Conservation (phyloP, 2,797 vertebrate genomes). For the Crenichthys baileyi region DNA sequence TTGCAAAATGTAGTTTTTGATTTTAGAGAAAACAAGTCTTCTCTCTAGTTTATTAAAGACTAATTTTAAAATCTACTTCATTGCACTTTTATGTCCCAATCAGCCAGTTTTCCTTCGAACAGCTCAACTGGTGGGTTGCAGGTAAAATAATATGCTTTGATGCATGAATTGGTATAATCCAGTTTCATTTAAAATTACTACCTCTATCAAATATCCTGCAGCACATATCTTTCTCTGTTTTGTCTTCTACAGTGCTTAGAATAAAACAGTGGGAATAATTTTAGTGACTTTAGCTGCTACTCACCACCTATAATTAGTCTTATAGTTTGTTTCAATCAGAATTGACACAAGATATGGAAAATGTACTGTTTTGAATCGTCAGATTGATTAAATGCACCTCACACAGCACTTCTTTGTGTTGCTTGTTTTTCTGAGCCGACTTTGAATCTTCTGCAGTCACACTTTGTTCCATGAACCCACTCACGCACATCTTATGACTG, state of each 20-base stretch:
- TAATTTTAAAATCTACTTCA: background rate
- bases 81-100: background rate
- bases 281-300: background rate
- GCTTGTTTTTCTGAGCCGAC: background rate
- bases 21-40: background rate
- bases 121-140: too few species aligned
- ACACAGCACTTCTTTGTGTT: slow-evolving; percentile 1
- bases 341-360: background rate
- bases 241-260: too few species aligned
- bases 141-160: too few species aligned
- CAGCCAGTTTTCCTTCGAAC: background rate
- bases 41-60: background rate
- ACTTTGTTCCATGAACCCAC: background rate
- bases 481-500: slow-evolving; percentile 23
- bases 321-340: background rate
- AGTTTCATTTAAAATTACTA: background rate
- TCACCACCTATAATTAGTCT: background rate
- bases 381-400: background rate
- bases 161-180: too few species aligned
- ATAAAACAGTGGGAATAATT: too few species aligned
- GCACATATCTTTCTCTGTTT: background rate
- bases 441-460: slow-evolving; percentile 2
- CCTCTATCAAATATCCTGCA: background rate
- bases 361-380: background rate
- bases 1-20: background rate